Percentiles rank a stretch among this genome's conserved stretches.
Evolutionary conservation across 2,888 invertebrate genomes (phyloP).

Genomic region (Vanessa cardui): DNA sequence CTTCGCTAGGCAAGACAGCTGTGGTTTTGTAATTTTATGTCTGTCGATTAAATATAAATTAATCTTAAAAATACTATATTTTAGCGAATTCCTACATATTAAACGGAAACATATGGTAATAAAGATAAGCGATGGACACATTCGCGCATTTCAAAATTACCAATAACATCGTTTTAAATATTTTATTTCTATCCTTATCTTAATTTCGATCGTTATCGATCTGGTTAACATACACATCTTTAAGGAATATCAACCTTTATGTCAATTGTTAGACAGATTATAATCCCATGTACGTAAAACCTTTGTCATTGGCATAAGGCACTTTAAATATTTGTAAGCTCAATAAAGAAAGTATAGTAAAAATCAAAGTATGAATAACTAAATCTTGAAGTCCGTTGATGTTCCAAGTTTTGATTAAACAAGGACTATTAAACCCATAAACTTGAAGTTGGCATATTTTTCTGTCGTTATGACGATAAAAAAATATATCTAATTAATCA

Average conservation of each 20-base stretch:
- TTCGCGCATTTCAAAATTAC: neutral
- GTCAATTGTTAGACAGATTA: neutral
- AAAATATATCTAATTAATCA: too few species aligned
- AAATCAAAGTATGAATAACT: neutral
- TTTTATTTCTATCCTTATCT: slow-evolving; percentile 6
- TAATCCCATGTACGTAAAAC: neutral
- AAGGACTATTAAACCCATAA: neutral
- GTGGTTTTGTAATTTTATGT: slow-evolving; percentile 4
- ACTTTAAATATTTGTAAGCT: neutral
- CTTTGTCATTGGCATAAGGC: neutral
- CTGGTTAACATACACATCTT: neutral
- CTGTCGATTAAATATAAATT: slow-evolving; percentile 6
- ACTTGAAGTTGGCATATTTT: neutral
- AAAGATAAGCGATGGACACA: neutral
- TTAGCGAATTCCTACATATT: slow-evolving; percentile 6
- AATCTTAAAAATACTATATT: slow-evolving; percentile 1
- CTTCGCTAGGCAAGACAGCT: neutral
- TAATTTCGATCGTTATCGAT: neutral
- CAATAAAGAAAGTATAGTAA: slow-evolving; percentile 5
- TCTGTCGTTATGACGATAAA: too few species aligned
- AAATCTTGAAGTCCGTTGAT: neutral
- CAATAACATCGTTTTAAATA: slow-evolving; percentile 2
- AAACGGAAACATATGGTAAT: slow-evolving; percentile 6
- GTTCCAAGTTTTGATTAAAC: slow-evolving; percentile 1
- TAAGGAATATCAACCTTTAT: neutral